These are phyloP conservation scores for Neodiprion lecontei DNA, from an alignment of 1,140 invertebrate genomes.

Conservation along the genomic window DNA sequence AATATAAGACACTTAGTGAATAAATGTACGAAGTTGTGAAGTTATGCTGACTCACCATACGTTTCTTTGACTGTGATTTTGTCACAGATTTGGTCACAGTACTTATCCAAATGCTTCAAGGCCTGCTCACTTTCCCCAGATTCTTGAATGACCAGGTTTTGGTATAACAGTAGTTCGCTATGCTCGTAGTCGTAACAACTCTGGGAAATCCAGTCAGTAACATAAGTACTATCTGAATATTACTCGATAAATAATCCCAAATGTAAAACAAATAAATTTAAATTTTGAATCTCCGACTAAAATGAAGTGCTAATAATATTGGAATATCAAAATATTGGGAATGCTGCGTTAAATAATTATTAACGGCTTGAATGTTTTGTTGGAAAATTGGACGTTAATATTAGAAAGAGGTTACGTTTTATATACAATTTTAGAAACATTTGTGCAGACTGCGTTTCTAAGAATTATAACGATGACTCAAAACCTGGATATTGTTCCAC, in stretches of 20 bases:
- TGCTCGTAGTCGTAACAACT: conserved; percentile 93
- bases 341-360: no score
- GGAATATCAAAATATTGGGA: no score
- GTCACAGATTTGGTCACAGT: conserved; percentile 91
- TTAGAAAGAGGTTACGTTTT: no score
- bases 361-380: no score
- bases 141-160: conserved; percentile 95
- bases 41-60: conserved; percentile 62
- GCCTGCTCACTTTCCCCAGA: conserved; percentile 87
- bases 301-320: no score
- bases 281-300: neutral
- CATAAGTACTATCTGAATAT: neutral
- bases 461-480: no score
- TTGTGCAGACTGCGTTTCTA: no score
- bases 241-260: no score
- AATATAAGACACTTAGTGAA: neutral
- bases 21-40: conserved; percentile 10
- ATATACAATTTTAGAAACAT: no score
- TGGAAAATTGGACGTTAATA: no score
- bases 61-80: conserved; percentile 92
- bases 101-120: conserved; percentile 85
- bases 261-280: no score
- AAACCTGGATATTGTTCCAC: no score
- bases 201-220: conserved; percentile 53
- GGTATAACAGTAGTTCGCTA: conserved; percentile 95